These are phyloP conservation scores for Noctua janthe DNA, from an alignment of 2,888 invertebrate genomes.

Conservation along the genomic window DNA sequence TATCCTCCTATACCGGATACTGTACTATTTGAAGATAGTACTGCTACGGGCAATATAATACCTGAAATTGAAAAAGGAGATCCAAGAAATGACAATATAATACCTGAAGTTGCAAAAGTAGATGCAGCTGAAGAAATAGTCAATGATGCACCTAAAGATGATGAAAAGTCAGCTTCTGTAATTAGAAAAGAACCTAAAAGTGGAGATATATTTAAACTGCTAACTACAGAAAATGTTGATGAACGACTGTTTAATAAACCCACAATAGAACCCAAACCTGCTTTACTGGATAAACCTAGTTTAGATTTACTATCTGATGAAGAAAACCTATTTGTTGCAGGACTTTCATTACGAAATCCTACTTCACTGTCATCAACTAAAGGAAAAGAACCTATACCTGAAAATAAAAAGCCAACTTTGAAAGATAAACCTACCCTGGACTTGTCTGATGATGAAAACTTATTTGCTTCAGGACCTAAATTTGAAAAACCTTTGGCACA, in stretches of 20 bases:
- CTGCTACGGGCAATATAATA: neutral
- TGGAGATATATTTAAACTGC: constrained; percentile 25
- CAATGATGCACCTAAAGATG: constrained; percentile 5
- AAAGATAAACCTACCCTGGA: neutral
- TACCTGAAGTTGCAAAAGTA: constrained; percentile 19
- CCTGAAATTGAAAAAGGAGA: constrained; percentile 14
- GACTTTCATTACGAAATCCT: neutral
- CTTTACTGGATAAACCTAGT: neutral
- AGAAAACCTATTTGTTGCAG: constrained; percentile 8
- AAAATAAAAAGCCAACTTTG: constrained; percentile 11
- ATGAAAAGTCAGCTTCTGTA: neutral
- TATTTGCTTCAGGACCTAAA: constrained; percentile 23
- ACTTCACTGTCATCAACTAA: neutral
- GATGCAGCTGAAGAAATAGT: neutral
- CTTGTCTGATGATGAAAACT: constrained; percentile 23
- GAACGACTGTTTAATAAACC: constrained; percentile 25
- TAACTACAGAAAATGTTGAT: neutral
- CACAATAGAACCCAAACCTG: neutral
- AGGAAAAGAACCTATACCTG: neutral
- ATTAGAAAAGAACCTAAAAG: neutral
- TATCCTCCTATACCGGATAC: constrained; percentile 5
- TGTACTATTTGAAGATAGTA: constrained; percentile 1
- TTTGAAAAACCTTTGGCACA: neutral
- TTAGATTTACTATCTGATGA: constrained; percentile 15
- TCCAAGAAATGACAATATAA: neutral